Conservation (phyloP, 2,113 vertebrate species). For the Cryptomyrus ogoouensis region DNA sequence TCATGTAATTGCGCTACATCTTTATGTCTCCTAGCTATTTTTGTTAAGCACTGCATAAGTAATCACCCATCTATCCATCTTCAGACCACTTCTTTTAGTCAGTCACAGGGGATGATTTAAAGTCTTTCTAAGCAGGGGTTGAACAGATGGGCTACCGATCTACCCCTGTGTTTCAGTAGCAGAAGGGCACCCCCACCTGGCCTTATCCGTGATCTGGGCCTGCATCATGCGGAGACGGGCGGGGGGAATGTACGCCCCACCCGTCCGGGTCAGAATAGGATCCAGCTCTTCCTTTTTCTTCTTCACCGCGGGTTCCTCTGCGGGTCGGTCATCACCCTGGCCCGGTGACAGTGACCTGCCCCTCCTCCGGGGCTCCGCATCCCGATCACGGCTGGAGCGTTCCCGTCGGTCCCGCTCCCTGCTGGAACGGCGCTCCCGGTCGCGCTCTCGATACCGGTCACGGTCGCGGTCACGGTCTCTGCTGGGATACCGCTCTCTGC, state of each 20-base stretch:
- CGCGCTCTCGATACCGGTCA: constrained; percentile 21
- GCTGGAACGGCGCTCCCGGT: constrained; percentile 31
- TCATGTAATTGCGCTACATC: neutral
- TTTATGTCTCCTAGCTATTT: neutral
- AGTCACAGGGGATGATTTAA: neutral
- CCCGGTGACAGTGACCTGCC: constrained; percentile 65
- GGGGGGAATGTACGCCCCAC: constrained; percentile 93
- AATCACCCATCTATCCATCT: neutral
- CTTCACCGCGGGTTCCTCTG: constrained; percentile 67
- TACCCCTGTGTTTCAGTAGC: neutral
- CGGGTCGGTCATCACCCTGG: constrained; percentile 46
- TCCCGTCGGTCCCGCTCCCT: constrained; percentile 29
- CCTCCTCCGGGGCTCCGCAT: constrained; percentile 64
- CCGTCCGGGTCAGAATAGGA: constrained; percentile 89
- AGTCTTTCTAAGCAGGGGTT: neutral
- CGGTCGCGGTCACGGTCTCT: constrained; percentile 47
- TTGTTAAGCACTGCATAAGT: neutral
- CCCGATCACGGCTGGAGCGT: constrained; percentile 58
- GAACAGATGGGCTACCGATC: neutral
- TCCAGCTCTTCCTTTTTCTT: constrained; percentile 93
- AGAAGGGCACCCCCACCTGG: constrained; percentile 60
- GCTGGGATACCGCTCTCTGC: constrained; percentile 31
- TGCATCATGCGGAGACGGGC: constrained; percentile 97
- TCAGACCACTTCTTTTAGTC: neutral
- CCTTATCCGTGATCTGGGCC: constrained; percentile 95